Conservation (phyloP, 2,888 invertebrate genomes). For the Hemithea aestivaria region DNA sequence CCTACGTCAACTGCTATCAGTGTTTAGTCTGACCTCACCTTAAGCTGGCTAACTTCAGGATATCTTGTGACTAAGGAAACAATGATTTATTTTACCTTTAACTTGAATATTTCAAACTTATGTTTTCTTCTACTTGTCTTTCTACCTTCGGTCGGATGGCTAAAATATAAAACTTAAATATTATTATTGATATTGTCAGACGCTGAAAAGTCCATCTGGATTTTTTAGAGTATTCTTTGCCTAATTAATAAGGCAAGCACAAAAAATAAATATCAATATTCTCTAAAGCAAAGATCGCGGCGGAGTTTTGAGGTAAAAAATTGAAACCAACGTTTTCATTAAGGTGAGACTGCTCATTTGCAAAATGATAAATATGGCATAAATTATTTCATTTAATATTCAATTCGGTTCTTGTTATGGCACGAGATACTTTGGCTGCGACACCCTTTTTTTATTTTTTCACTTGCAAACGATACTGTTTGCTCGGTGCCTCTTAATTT, state of each 20-base stretch:
- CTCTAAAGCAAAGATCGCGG: constrained; percentile 14
- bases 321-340: constrained; percentile 68
- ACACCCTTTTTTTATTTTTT: constrained; percentile 71
- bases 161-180: too few species aligned
- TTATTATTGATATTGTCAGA: too few species aligned
- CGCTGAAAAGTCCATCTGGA: too few species aligned
- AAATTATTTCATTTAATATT: constrained; percentile 81
- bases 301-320: constrained; percentile 36
- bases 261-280: constrained; percentile 7
- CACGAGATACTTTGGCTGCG: constrained; percentile 61
- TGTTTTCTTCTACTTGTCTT: too few species aligned
- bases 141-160: too few species aligned
- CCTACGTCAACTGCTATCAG: constrained; percentile 32
- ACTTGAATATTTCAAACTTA: too few species aligned
- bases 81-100: too few species aligned
- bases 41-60: constrained; percentile 3
- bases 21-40: constrained; percentile 9
- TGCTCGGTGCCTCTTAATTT: constrained; percentile 71
- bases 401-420: constrained; percentile 75
- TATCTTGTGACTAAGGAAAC: too few species aligned
- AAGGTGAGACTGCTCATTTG: constrained; percentile 77
- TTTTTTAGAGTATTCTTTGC: too few species aligned
- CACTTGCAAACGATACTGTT: constrained; percentile 65
- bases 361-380: constrained; percentile 80
- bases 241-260: background rate